A percentile compares a stretch with the other conserved stretches of the same genome.
phyloP scores from a whole-genome alignment of 92 coral and sea anemone species.

The Porites evermanni region DNA sequence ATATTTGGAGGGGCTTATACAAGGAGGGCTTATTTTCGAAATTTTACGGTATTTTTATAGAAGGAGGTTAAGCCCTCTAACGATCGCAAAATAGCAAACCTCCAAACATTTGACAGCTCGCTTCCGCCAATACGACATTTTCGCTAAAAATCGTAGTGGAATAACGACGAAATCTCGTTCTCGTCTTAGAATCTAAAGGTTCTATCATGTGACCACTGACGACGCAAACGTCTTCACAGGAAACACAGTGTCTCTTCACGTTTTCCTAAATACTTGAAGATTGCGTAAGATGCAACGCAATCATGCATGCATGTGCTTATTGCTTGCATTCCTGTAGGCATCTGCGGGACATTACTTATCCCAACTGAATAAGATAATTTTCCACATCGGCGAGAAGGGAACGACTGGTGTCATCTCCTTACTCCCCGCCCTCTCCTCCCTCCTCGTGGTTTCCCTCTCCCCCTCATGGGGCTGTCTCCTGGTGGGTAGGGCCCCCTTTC shows the following conservation, averaged over 20 bases:
- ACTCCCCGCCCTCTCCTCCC: constrained; percentile 63
- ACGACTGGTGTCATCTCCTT: constrained; percentile 45
- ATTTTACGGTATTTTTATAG: too few species aligned
- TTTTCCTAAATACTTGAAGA: background rate
- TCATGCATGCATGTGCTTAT: background rate
- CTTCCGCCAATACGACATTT: too few species aligned
- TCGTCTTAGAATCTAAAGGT: background rate
- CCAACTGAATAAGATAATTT: background rate
- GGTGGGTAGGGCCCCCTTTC: constrained; percentile 27
- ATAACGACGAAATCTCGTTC: too few species aligned
- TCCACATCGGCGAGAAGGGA: background rate
- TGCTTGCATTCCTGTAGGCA: background rate
- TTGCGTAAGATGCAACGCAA: background rate
- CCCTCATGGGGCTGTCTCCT: constrained; percentile 33
- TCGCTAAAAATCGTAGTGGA: too few species aligned
- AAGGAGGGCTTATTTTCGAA: too few species aligned
- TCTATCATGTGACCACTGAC: background rate
- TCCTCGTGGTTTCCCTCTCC: constrained; percentile 53
- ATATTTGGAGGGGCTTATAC: too few species aligned
- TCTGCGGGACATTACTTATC: background rate
- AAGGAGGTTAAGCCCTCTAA: too few species aligned
- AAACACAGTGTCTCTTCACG: background rate
- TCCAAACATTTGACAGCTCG: too few species aligned
- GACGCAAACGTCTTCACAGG: background rate
- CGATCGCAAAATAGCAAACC: too few species aligned